Conservation (phyloP, 2,888 invertebrate genomes). For the Drosophila cognata region DNA sequence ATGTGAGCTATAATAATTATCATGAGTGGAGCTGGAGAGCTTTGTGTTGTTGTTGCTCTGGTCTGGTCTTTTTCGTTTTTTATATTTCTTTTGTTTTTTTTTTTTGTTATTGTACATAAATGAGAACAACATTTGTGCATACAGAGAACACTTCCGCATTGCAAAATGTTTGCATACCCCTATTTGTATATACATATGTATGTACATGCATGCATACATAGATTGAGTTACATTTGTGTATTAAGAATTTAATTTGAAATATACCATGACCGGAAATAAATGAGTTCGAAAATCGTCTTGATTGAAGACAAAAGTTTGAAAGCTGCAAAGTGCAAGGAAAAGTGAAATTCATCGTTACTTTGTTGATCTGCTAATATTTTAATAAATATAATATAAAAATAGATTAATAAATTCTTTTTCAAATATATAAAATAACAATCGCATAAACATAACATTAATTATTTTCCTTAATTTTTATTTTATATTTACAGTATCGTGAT, state of each 20-base stretch:
- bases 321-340: not conserved
- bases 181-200: not conserved
- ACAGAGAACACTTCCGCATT: constrained; percentile 36
- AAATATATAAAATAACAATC: not conserved
- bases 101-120: constrained; percentile 12
- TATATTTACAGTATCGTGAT: constrained; percentile 88
- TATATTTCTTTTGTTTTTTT: not conserved
- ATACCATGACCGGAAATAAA: not conserved
- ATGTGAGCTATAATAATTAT: constrained; percentile 22
- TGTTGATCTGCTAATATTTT: not conserved
- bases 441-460: not conserved
- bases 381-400: not conserved
- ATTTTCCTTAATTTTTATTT: not conserved
- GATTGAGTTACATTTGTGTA: not conserved
- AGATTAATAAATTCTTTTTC: not conserved
- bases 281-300: not conserved
- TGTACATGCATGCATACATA: not conserved
- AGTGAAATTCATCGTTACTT: not conserved
- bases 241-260: not conserved
- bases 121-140: constrained; percentile 12
- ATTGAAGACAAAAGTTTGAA: not conserved
- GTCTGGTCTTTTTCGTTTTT: not conserved
- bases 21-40: constrained; percentile 19
- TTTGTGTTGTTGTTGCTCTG: constrained; percentile 5
- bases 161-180: constrained; percentile 4